phyloP scores from a whole-genome alignment of 2,113 vertebrate species.

The Leptodactylus fuscus region DNA sequence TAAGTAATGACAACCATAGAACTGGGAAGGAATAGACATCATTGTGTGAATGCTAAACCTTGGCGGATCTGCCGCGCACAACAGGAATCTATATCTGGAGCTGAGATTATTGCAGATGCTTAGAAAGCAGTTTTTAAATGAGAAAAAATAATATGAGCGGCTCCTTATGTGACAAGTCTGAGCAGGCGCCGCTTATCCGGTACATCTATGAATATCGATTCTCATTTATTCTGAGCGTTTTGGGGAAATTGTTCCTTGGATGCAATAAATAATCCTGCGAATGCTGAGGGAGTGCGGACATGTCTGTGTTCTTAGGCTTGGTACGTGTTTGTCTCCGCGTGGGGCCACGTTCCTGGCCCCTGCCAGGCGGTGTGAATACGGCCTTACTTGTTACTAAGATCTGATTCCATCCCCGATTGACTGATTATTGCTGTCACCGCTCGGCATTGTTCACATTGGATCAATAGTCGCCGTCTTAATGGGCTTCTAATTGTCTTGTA shows the following conservation, averaged over 20 bases:
- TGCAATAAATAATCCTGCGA: neutral
- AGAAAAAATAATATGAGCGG: neutral
- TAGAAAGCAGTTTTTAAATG: neutral
- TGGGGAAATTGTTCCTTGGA: neutral
- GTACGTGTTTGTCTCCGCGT: too few species aligned
- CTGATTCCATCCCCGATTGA: too few species aligned
- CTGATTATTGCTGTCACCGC: neutral
- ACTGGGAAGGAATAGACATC: neutral
- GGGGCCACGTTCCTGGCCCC: too few species aligned
- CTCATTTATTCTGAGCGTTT: neutral
- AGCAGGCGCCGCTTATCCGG: neutral
- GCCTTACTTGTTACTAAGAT: too few species aligned
- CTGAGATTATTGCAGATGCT: neutral
- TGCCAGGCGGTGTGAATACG: too few species aligned
- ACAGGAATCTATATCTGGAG: neutral
- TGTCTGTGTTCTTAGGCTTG: too few species aligned
- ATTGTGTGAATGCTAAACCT: neutral
- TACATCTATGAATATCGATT: neutral
- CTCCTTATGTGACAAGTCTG: neutral
- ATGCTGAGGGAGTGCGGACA: too few species aligned
- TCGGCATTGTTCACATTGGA: neutral
- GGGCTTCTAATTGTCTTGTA: too few species aligned
- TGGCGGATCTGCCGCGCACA: neutral
- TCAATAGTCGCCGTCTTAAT: too few species aligned
- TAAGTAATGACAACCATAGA: too few species aligned